These are phyloP conservation scores for Leptodactylus fuscus DNA, from an alignment of 2,113 vertebrate species.

Conservation along the genomic window DNA sequence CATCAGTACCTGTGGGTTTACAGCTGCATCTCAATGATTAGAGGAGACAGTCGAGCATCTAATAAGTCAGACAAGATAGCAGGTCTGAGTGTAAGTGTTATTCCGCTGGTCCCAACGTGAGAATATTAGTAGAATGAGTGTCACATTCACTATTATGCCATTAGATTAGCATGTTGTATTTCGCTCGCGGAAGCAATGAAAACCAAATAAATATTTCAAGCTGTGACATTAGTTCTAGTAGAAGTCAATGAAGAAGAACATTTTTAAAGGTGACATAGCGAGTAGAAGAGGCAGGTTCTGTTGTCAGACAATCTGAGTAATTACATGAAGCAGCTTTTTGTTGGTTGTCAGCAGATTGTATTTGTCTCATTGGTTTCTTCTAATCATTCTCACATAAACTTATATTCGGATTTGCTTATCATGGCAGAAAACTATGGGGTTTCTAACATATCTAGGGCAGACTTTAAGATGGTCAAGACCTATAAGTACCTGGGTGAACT, in stretches of 20 bases:
- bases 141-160: constrained; percentile 17
- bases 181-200: not conserved
- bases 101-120: constrained; percentile 7
- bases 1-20: constrained; percentile 30
- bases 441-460: not conserved
- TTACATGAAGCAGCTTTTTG: constrained; percentile 6
- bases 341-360: constrained; percentile 23
- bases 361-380: constrained; percentile 8
- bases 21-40: constrained; percentile 38
- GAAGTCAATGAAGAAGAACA: not conserved
- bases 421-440: not conserved
- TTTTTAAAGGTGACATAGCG: constrained; percentile 4
- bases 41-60: constrained; percentile 20
- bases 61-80: constrained; percentile 12
- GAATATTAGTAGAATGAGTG: constrained; percentile 46
- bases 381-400: not conserved
- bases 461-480: too few species aligned
- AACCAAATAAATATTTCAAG: constrained; percentile 32
- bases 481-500: too few species aligned
- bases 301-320: constrained; percentile 9
- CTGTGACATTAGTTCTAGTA: not conserved
- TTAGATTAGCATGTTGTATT: constrained; percentile 14
- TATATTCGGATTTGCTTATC: not conserved
- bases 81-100: constrained; percentile 26
- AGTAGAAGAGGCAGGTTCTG: constrained; percentile 15